These are phyloP conservation scores for Plectropomus leopardus DNA, from an alignment of 2,113 vertebrate species.

Conservation along the genomic window DNA sequence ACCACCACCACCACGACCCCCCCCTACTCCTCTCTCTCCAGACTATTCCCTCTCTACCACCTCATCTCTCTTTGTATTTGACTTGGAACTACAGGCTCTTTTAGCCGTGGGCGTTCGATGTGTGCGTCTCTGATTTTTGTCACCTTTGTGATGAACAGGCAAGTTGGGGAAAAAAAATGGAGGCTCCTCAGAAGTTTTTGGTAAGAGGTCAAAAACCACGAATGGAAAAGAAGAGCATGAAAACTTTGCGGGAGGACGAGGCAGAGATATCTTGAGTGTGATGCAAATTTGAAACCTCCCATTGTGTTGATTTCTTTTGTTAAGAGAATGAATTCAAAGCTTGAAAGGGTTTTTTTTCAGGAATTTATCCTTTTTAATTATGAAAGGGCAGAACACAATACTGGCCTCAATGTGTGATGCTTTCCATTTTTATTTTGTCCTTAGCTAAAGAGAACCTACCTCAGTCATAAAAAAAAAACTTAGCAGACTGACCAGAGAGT, in stretches of 20 bases:
- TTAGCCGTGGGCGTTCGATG: constrained; percentile 68
- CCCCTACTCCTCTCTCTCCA: constrained; percentile 22
- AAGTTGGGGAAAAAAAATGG: constrained; percentile 35
- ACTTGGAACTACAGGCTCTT: constrained; percentile 82
- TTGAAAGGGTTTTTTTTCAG: constrained; percentile 71
- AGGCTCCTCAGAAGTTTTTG: constrained; percentile 57
- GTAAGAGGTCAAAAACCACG: constrained; percentile 47
- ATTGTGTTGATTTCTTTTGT: constrained; percentile 56
- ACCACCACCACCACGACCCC: constrained; percentile 20
- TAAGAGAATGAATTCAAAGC: constrained; percentile 63
- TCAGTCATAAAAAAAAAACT: constrained; percentile 84
- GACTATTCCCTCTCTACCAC: constrained; percentile 59
- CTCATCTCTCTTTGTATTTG: constrained; percentile 76
- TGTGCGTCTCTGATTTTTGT: constrained; percentile 65
- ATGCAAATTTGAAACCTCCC: constrained; percentile 65
- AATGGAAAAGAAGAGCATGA: constrained; percentile 31
- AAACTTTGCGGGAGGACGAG: constrained; percentile 30
- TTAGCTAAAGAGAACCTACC: constrained; percentile 86
- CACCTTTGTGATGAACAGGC: constrained; percentile 67
- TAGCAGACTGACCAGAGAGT: constrained; percentile 81
- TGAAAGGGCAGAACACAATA: constrained; percentile 65
- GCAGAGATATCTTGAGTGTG: constrained; percentile 50
- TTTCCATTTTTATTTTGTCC: constrained; percentile 74
- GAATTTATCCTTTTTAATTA: constrained; percentile 68
- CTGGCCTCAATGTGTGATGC: constrained; percentile 62